Conservation (phyloP, 92 coral and sea anemone species). For the Heteractis magnifica region DNA sequence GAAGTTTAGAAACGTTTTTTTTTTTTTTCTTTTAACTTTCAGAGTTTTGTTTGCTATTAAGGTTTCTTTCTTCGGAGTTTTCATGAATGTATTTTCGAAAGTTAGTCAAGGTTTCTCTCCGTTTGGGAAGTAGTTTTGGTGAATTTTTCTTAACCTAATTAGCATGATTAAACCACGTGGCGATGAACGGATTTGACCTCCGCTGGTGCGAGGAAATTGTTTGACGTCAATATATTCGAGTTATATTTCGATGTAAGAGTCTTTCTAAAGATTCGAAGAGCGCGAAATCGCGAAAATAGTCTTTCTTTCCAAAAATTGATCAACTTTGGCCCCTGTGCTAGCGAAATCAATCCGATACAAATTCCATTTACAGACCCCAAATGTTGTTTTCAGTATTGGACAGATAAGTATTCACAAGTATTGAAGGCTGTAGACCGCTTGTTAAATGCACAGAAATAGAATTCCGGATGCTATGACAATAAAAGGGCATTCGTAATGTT, state of each 20-base stretch:
- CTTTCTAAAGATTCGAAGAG: not conserved
- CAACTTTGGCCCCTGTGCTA: not conserved
- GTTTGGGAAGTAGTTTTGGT: not conserved
- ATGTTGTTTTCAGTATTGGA: not conserved
- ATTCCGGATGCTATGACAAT: not conserved
- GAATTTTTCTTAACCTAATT: conserved; percentile 1
- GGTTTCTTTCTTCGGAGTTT: not conserved
- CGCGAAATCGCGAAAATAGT: not conserved
- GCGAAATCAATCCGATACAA: conserved; percentile 5
- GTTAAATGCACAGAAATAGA: not conserved
- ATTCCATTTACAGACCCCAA: not conserved
- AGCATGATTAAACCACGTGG: conserved; percentile 21
- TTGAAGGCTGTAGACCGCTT: not conserved
- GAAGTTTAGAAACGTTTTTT: not conserved
- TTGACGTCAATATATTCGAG: conserved; percentile 35
- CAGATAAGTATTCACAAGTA: not conserved
- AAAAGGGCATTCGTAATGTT: conserved; percentile 2
- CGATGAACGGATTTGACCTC: conserved; percentile 34
- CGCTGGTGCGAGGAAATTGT: conserved; percentile 31
- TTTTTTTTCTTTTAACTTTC: no score
- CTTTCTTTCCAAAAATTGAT: not conserved
- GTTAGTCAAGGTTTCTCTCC: not conserved
- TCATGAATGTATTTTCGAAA: not conserved
- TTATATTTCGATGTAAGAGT: not conserved
- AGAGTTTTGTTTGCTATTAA: not conserved